These are phyloP conservation scores for Sebastes iracundus DNA, from an alignment of 2,797 vertebrate species.

Conservation along the genomic window DNA sequence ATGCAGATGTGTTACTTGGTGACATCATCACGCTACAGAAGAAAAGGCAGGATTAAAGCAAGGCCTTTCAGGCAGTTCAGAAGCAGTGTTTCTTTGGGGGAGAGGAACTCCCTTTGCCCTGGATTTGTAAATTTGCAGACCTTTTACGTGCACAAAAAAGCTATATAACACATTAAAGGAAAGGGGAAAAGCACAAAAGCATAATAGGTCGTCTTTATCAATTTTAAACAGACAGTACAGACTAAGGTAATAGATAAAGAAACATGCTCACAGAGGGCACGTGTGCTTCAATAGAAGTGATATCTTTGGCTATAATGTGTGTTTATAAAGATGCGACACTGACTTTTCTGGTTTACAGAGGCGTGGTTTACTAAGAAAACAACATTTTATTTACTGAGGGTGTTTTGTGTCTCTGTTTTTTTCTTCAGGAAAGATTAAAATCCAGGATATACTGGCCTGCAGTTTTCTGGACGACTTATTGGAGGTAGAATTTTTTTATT, in stretches of 20 bases:
- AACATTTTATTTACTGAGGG: background rate
- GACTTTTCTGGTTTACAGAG: background rate
- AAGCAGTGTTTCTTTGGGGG: accelerated
- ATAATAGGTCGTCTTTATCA: too few species aligned
- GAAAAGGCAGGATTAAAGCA: too few species aligned
- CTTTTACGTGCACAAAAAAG: accelerated
- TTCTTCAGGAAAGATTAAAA: conserved; percentile 95
- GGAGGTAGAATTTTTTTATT: conserved; percentile 84
- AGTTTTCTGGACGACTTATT: conserved; percentile 97
- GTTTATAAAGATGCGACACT: background rate
- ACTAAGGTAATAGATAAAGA: background rate
- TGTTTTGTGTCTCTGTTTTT: background rate
- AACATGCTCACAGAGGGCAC: background rate
- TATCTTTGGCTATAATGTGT: too few species aligned
- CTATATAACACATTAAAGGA: too few species aligned
- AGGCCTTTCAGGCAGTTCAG: too few species aligned
- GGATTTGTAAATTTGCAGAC: too few species aligned
- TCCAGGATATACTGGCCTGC: conserved; percentile 98
- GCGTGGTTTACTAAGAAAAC: background rate
- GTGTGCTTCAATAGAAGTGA: too few species aligned
- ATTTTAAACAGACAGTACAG: background rate
- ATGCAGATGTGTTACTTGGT: too few species aligned
- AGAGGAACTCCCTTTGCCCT: too few species aligned
- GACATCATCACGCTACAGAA: too few species aligned
- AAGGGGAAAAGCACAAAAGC: accelerated